Conservation (phyloP, 2,797 vertebrate species). For the Fundulus diaphanus region DNA sequence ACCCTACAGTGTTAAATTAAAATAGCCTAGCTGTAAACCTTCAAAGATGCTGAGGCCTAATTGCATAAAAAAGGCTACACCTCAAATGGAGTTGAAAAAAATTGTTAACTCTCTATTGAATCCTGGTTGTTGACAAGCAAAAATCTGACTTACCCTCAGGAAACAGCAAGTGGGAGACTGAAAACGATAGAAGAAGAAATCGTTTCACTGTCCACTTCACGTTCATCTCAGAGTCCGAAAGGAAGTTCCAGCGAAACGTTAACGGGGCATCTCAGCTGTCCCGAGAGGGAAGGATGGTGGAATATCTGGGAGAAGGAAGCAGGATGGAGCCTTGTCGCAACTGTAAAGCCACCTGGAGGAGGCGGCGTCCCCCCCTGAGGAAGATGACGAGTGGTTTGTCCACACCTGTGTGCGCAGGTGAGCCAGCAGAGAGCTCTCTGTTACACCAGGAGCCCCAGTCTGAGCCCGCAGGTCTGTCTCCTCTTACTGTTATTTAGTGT, state of each 20-base stretch:
- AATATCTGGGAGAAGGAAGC: constrained; percentile 40
- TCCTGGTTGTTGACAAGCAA: not conserved
- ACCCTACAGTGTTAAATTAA: no score
- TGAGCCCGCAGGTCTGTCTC: not conserved
- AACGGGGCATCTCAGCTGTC: constrained; percentile 86
- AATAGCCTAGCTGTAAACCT: not conserved
- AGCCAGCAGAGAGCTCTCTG: constrained; percentile 18
- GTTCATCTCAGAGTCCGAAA: constrained; percentile 93
- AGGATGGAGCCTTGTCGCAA: constrained; percentile 35
- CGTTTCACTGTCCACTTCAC: constrained; percentile 89
- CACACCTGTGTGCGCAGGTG: constrained; percentile 62
- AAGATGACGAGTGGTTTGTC: constrained; percentile 49
- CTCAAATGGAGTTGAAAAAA: not conserved
- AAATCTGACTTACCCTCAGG: constrained; percentile 88
- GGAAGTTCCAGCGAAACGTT: constrained; percentile 75
- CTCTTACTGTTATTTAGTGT: not conserved
- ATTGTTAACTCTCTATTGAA: no score
- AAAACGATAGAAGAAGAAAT: constrained; percentile 90
- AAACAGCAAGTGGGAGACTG: constrained; percentile 86
- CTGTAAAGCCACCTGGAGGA: constrained; percentile 39
- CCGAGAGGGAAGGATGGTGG: constrained; percentile 49
- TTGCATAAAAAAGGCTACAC: not conserved
- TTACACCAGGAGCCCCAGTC: constrained; percentile 30
- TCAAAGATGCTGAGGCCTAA: not conserved
- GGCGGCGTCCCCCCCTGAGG: constrained; percentile 40